Percentiles rank a stretch among this genome's conserved stretches.
Evolutionary conservation across 2,113 vertebrate genomes (phyloP).

Genomic region (Bothrops jararaca): DNA sequence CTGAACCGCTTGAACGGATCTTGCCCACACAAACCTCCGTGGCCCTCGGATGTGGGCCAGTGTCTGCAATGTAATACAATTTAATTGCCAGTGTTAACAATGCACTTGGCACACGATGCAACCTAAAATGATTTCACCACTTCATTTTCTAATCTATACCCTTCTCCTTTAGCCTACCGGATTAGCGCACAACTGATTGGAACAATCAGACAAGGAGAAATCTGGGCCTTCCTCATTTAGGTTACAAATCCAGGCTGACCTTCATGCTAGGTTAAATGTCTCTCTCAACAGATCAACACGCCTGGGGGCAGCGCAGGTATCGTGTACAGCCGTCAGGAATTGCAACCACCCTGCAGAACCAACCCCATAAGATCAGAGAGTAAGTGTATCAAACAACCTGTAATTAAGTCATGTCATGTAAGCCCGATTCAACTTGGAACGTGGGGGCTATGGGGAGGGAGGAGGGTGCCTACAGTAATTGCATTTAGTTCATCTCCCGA

Average conservation of each 20-base stretch:
- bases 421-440: constrained; percentile 73
- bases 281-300: background rate
- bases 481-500: constrained; percentile 92
- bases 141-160: too few relatives aligned
- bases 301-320: fast-evolving
- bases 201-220: background rate
- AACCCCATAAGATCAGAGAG: constrained; percentile 69
- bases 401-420: constrained; percentile 94
- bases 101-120: background rate
- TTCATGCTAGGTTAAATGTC: background rate
- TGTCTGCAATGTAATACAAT: background rate
- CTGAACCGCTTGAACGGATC: background rate
- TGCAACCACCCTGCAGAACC: constrained; percentile 38
- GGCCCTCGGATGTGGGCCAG: background rate
- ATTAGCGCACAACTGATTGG: background rate
- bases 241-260: background rate
- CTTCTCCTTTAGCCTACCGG: background rate
- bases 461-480: constrained; percentile 87
- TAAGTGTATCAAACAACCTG: constrained; percentile 85
- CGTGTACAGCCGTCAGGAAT: background rate
- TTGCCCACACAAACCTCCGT: background rate
- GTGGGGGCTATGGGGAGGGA: background rate
- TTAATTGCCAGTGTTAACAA: background rate
- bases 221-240: background rate
- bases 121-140: background rate